phyloP scores from a whole-genome alignment of 2,797 vertebrate genomes.

The Xerus rutilus region DNA sequence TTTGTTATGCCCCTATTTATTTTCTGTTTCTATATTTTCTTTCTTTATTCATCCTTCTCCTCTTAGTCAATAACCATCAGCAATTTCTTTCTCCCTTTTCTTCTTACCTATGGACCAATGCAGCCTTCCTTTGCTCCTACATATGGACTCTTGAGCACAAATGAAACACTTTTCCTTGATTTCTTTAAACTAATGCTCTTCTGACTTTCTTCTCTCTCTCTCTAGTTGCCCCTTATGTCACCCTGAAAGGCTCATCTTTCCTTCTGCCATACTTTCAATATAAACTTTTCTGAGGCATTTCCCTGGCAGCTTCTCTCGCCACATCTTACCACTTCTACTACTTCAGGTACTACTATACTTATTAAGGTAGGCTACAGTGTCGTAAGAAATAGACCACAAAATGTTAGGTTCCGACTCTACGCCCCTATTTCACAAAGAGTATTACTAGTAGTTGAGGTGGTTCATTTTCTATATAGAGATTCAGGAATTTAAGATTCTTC shows the following conservation, averaged over 20 bases:
- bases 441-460: not conserved
- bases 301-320: not conserved
- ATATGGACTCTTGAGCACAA: not conserved
- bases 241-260: not conserved
- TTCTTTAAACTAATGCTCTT: not conserved
- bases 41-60: not conserved
- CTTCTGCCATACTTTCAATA: not conserved
- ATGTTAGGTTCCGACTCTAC: not conserved
- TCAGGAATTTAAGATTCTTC: not conserved
- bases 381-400: not conserved
- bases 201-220: not conserved
- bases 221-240: not conserved
- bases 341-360: not conserved
- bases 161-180: not conserved
- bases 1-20: not conserved
- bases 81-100: not conserved
- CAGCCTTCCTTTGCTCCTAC: not conserved
- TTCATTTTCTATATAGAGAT: not conserved
- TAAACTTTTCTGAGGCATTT: not conserved
- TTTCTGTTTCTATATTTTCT: not conserved
- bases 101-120: not conserved
- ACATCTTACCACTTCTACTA: not conserved
- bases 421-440: not conserved
- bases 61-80: not conserved
- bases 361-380: not conserved